Percentiles rank a stretch among this genome's conserved stretches.
These are phyloP conservation scores for Ectemnius continuus DNA, from an alignment of 2,888 invertebrate species.

Conservation along the genomic window DNA sequence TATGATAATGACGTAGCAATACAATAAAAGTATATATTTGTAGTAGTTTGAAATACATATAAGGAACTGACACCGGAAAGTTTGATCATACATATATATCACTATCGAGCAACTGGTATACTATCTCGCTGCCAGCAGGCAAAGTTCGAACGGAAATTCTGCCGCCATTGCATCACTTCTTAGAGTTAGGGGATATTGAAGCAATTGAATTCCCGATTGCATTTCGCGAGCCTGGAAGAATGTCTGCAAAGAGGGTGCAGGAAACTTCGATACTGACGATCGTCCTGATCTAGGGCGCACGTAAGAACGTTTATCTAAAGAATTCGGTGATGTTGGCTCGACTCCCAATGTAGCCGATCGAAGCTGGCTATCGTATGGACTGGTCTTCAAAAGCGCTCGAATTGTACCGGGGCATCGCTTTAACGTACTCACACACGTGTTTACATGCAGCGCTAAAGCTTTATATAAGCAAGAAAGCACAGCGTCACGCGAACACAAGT, in stretches of 20 bases:
- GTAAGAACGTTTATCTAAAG: constrained; percentile 59
- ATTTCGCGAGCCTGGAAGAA: constrained; percentile 1
- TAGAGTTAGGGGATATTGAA: neutral
- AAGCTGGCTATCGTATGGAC: constrained; percentile 17
- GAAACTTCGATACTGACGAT: neutral
- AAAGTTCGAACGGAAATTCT: too few species aligned
- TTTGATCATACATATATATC: too few species aligned
- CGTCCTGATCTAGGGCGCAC: constrained; percentile 9
- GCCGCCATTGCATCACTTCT: too few species aligned
- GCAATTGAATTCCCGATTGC: constrained; percentile 1
- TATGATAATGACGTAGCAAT: too few species aligned
- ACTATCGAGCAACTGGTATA: too few species aligned
- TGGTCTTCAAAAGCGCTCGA: constrained; percentile 10
- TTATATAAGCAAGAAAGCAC: constrained; percentile 47
- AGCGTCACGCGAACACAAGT: constrained; percentile 52
- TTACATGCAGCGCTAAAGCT: constrained; percentile 38
- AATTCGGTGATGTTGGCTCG: constrained; percentile 46
- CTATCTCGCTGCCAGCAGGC: too few species aligned
- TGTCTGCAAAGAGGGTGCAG: neutral
- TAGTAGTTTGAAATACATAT: too few species aligned
- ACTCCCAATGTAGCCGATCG: constrained; percentile 28
- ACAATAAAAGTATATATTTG: too few species aligned
- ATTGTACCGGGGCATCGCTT: constrained; percentile 8
- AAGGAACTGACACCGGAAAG: too few species aligned
- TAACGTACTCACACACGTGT: constrained; percentile 14